Conservation (phyloP, 1,140 invertebrate genomes). For the Archivesica marissinica region DNA sequence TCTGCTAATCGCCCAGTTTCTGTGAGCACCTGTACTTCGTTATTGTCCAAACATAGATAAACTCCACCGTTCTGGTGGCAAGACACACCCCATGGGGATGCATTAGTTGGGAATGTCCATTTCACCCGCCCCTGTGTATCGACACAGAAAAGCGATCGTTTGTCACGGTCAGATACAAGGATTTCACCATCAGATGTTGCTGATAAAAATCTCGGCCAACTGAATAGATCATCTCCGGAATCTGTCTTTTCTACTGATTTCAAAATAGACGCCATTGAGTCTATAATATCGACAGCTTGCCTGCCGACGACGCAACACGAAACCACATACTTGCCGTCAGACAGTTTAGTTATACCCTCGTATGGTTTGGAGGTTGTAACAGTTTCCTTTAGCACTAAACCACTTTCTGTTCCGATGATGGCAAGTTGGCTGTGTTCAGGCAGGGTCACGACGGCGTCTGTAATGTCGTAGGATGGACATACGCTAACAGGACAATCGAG, state of each 20-base stretch:
- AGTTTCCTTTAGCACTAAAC: slow-evolving; percentile 19
- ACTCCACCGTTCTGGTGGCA: slow-evolving; percentile 37
- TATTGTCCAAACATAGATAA: slow-evolving; percentile 55
- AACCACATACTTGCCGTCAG: slow-evolving; percentile 31
- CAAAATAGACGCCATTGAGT: slow-evolving; percentile 11
- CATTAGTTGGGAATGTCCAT: slow-evolving; percentile 27
- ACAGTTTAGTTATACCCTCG: slow-evolving; percentile 46
- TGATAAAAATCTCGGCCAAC: slow-evolving; percentile 59
- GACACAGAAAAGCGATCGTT: slow-evolving; percentile 42
- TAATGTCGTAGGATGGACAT: not conserved
- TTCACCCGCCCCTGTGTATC: not conserved
- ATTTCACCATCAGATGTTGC: slow-evolving; percentile 45
- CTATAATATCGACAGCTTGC: slow-evolving; percentile 55
- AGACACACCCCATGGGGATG: slow-evolving; percentile 57
- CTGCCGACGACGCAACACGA: slow-evolving; percentile 51
- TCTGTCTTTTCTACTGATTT: slow-evolving; percentile 30
- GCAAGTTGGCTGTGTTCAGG: slow-evolving; percentile 50
- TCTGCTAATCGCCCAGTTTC: slow-evolving; percentile 24
- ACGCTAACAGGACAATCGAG: slow-evolving; percentile 57
- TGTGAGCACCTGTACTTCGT: slow-evolving; percentile 29
- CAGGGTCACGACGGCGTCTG: slow-evolving; percentile 39
- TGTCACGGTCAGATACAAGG: slow-evolving; percentile 54
- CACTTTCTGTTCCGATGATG: slow-evolving; percentile 9
- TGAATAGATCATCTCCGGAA: slow-evolving; percentile 15
- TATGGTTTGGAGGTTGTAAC: slow-evolving; percentile 48